Conservation (phyloP, 2,797 vertebrate species). For the Micrastur ruficollis region DNA sequence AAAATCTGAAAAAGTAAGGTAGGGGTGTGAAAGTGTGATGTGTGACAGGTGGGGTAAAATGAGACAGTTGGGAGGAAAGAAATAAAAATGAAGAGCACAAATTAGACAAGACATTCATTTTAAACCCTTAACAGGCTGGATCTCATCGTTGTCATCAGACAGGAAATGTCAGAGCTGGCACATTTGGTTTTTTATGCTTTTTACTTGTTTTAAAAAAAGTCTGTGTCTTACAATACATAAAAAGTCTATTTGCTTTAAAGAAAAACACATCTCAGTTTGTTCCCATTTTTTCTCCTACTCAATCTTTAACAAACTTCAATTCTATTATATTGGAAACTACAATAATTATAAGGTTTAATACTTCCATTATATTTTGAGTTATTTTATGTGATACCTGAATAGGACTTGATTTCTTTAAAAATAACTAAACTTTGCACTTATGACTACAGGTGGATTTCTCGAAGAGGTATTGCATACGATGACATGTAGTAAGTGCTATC, state of each 20-base stretch:
- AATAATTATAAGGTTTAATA: conserved; percentile 67
- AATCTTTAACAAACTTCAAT: conserved; percentile 58
- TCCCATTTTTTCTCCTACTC: conserved; percentile 33
- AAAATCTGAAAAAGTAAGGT: conserved; percentile 56
- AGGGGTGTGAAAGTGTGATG: conserved; percentile 65
- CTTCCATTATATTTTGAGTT: conserved; percentile 53
- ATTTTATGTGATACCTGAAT: conserved; percentile 56
- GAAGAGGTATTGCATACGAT: background rate
- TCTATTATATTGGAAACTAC: conserved; percentile 62
- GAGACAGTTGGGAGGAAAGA: conserved; percentile 74
- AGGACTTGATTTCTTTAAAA: conserved; percentile 35
- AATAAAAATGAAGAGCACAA: conserved; percentile 74
- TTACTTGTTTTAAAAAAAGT: conserved; percentile 39
- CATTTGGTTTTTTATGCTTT: conserved; percentile 52
- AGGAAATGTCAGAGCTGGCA: conserved; percentile 72
- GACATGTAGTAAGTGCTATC: background rate
- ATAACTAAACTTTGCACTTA: conserved; percentile 42
- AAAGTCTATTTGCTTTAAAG: conserved; percentile 61
- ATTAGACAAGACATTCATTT: conserved; percentile 74
- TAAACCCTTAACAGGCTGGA: conserved; percentile 63
- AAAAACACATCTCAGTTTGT: conserved; percentile 58
- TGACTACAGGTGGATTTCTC: background rate
- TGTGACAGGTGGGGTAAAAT: conserved; percentile 71
- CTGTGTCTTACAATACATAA: conserved; percentile 45
- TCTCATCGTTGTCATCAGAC: conserved; percentile 70